phyloP scores from a whole-genome alignment of 2,113 vertebrate genomes.

The Stigmatopora nigra region DNA sequence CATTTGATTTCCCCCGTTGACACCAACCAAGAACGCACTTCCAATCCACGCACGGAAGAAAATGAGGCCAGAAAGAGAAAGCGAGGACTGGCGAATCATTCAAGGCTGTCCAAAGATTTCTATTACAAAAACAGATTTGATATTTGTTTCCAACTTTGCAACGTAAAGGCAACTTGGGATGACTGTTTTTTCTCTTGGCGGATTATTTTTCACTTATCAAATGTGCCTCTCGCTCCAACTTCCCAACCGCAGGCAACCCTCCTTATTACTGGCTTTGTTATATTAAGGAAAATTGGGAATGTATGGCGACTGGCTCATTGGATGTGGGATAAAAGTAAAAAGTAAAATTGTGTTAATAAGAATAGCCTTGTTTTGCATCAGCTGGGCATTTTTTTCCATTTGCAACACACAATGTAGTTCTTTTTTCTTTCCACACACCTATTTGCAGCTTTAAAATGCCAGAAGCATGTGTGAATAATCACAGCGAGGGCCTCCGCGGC shows the following conservation, averaged over 20 bases:
- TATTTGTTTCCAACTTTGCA: constrained; percentile 58
- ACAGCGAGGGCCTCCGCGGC: constrained; percentile 60
- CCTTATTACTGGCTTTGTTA: constrained; percentile 44
- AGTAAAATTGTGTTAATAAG: neutral
- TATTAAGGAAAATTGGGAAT: constrained; percentile 61
- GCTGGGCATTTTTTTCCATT: constrained; percentile 52
- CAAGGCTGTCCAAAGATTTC: constrained; percentile 64
- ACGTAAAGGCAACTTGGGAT: constrained; percentile 58
- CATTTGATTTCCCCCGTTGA: constrained; percentile 60
- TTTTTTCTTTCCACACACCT: constrained; percentile 49
- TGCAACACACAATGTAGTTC: constrained; percentile 62
- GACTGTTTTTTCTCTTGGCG: constrained; percentile 66
- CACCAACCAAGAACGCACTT: constrained; percentile 52
- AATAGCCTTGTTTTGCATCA: neutral
- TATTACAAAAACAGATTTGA: constrained; percentile 66
- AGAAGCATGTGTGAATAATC: constrained; percentile 67
- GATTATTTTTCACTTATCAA: constrained; percentile 72
- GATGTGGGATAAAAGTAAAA: constrained; percentile 5
- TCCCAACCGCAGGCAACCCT: constrained; percentile 50
- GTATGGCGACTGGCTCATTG: constrained; percentile 53
- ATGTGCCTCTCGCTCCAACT: constrained; percentile 54
- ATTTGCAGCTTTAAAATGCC: constrained; percentile 56
- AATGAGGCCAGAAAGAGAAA: constrained; percentile 53
- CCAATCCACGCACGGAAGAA: constrained; percentile 48
- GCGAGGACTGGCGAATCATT: constrained; percentile 55